Percentiles rank a stretch among this genome's conserved stretches.
These are phyloP conservation scores for Lydus trimaculatus DNA, from an alignment of 2,888 invertebrate genomes.

Conservation along the genomic window DNA sequence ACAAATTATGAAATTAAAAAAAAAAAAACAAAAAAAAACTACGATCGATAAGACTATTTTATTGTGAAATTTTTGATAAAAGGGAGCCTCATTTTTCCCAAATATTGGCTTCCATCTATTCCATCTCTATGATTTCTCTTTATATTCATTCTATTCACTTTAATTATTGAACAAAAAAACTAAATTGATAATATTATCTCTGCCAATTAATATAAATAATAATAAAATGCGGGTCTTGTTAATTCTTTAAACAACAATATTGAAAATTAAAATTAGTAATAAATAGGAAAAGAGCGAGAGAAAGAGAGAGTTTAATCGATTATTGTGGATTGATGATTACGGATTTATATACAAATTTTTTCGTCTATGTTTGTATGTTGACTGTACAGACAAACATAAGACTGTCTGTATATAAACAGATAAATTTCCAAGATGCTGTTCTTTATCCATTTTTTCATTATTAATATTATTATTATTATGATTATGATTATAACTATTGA, in stretches of 20 bases:
- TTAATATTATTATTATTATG: constrained; percentile 23
- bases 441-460: constrained; percentile 35
- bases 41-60: constrained; percentile 6
- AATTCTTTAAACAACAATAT: constrained; percentile 24
- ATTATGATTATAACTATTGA: too few species aligned
- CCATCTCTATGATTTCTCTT: constrained; percentile 9
- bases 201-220: constrained; percentile 53
- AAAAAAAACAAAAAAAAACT: neutral
- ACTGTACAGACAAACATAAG: constrained; percentile 37
- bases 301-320: neutral
- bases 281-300: too few species aligned
- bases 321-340: neutral
- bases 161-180: too few species aligned
- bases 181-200: constrained; percentile 49
- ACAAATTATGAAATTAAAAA: neutral
- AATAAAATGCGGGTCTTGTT: constrained; percentile 55
- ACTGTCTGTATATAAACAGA: constrained; percentile 42
- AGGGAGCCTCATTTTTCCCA: neutral
- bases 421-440: constrained; percentile 43
- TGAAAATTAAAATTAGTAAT: too few species aligned
- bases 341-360: constrained; percentile 33
- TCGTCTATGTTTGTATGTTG: constrained; percentile 40
- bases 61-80: neutral
- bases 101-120: constrained; percentile 39
- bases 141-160: constrained; percentile 2